Base-by-base conservation (phyloP, 2,113 vertebrate genomes). In the Mustela nigripes region DNA sequence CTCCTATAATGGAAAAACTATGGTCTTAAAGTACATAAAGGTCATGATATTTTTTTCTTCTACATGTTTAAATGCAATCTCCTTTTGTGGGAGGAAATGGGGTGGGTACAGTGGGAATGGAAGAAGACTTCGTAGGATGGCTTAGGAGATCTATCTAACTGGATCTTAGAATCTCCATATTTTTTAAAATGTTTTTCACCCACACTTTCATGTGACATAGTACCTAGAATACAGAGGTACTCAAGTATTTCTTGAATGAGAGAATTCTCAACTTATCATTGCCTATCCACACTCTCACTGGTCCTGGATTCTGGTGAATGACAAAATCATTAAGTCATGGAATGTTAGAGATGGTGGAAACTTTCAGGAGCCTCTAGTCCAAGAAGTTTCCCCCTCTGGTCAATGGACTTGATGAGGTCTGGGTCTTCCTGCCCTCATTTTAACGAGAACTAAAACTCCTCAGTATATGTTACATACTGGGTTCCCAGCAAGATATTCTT, bases 221-320 rank as follows among this genome's bases (percentile, higher is more conserved):
- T 73, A n/a, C 45, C 12, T 85, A 73, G n/a, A 82, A 53, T 78
- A 62, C 1, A 87, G 28, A 92, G 26, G 83, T 42, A 69, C 5
- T 95, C 26, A 81, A 56, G 63, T 67, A 86, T 69, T 50, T 65
- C 62, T 89, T 89, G 56, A 67, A 60, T 92, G 21, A 92, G 79
- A 89, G 4, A 58, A 24, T 74, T 90, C 31, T 50, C 36, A 82
- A 45, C 48, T 42, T 15, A 53, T 76, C 33, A 10, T 87, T 83
- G 39, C 33, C 33, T 60, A 45, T 62, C 31, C 9, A 36, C 28
- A 18, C 18, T 56, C 31, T 19, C 45, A 80, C 56, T 89, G 45
- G 24, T 6, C 33, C 33, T 71, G 78, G 39, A 62, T 65, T 65
- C 63, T 84, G 36, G 7, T 85, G 31, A 56, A 73, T 65, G 18